Evolutionary conservation across 2,113 vertebrate species (phyloP), one percentile per base, ranked within the genome.

Genomic region (Campylomormyrus numenius): DNA sequence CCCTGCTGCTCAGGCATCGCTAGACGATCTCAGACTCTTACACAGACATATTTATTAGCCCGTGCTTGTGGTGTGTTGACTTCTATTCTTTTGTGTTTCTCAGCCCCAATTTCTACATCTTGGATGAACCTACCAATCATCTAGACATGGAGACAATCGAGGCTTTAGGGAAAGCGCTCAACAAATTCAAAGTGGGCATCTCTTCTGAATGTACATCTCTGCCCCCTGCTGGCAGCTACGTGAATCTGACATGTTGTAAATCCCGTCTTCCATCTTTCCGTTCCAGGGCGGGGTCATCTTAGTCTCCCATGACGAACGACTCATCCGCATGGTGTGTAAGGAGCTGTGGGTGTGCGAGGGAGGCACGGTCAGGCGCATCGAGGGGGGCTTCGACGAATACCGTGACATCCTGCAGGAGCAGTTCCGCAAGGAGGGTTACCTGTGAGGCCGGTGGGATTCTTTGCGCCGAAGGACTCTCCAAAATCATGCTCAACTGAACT

Each of bases 101-200:
- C 0, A 99, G 98, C 89, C 98, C 98, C 35, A 99, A 99, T 95
- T 99, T 99, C 94, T 99, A 99, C 92, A 95, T 99, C 90, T 95
- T 99, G 91, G 98, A 99, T 87, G 98, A 99, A 90, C 98, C 98
- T 0, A 99, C 98, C 3, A 99, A 99, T 94, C 98, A 99, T 91
- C 94, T 99, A 94, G 98, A 99, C 94, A 99, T 99, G 98, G 98
- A 99, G 94, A 99, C 98, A 0, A 99, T 99, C 0, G 98, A 99
- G 93, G 97, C 98, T 0, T 94, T 99, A 85, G 98, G 97, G 4
- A 96, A 97, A 27, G 97, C 98, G 0, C 96, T 99, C 90, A 98
- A 97, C 95, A 97, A 94, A 74, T 99, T 98, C 92, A 96, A 95
- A 94, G 98, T 98, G 93, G 35, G 46, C 4, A 58, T 8, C 7